phyloP scores from a whole-genome alignment of 1,140 invertebrate genomes.

The Drosophila insularis region DNA sequence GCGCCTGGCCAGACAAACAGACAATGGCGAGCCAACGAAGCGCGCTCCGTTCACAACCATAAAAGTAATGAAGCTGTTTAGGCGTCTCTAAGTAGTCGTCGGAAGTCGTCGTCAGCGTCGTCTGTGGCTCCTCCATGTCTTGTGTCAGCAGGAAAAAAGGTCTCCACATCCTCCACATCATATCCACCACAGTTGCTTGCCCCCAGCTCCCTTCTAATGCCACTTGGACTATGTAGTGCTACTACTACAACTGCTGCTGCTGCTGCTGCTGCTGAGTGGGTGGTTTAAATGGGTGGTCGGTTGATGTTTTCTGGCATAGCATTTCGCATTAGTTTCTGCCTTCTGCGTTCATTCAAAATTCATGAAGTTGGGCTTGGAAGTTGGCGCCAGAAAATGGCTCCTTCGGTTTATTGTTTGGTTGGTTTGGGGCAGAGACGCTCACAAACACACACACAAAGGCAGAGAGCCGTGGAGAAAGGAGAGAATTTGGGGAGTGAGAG shows the following conservation, averaged over 20 bases:
- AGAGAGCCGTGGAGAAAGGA: neutral
- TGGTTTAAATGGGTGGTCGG: constrained; percentile 5
- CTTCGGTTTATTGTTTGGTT: constrained; percentile 43
- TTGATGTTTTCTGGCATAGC: constrained; percentile 10
- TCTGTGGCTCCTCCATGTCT: constrained; percentile 51
- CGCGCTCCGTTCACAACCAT: constrained; percentile 66
- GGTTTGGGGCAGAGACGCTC: constrained; percentile 25
- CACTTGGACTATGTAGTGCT: neutral
- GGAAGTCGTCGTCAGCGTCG: constrained; percentile 61
- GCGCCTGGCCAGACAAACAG: constrained; percentile 67
- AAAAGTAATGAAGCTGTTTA: constrained; percentile 81
- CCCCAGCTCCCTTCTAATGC: neutral
- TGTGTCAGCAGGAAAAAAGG: constrained; percentile 71
- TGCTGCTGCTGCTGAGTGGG: neutral
- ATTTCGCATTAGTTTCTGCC: constrained; percentile 56
- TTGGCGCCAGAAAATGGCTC: constrained; percentile 56
- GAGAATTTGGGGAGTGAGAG: neutral
- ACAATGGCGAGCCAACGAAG: constrained; percentile 74
- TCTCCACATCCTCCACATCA: constrained; percentile 14
- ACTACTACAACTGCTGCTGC: neutral
- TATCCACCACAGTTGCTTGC: neutral
- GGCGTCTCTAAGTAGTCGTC: constrained; percentile 80
- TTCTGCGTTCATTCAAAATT: constrained; percentile 75
- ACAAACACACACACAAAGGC: neutral
- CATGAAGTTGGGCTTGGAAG: constrained; percentile 66